phyloP scores from a whole-genome alignment of 2,797 vertebrate genomes.

The Ctenochaetus hawaiiensis region DNA sequence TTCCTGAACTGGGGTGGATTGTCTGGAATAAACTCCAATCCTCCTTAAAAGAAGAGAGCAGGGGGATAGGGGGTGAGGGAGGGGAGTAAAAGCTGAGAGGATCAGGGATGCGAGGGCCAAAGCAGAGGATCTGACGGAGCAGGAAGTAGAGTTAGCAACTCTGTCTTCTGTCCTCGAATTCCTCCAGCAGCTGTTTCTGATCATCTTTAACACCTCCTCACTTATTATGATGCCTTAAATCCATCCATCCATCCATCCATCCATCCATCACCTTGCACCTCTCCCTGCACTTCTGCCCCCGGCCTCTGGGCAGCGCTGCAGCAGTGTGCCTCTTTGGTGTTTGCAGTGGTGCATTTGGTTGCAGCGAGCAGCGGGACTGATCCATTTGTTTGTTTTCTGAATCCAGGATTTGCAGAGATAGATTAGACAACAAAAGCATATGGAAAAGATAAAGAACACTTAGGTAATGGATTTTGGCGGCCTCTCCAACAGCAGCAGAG shows the following conservation, averaged over 20 bases:
- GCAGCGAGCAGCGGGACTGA: slow-evolving; percentile 66
- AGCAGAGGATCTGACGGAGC: slow-evolving; percentile 70
- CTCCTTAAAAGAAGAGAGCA: slow-evolving; percentile 77
- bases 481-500: slow-evolving; percentile 70
- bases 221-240: slow-evolving; percentile 1
- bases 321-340: slow-evolving; percentile 28
- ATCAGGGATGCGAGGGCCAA: slow-evolving; percentile 76
- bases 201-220: slow-evolving; percentile 44
- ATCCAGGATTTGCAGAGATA: slow-evolving; percentile 88
- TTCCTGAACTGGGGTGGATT: slow-evolving; percentile 83
- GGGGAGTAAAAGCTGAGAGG: slow-evolving; percentile 70
- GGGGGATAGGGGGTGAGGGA: slow-evolving; percentile 12
- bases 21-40: slow-evolving; percentile 86
- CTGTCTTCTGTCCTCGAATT: slow-evolving; percentile 50
- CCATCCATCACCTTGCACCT: slow-evolving; percentile 3
- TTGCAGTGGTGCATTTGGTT: slow-evolving; percentile 54
- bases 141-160: slow-evolving; percentile 67
- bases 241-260: slow-evolving; percentile 30
- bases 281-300: slow-evolving; percentile 49
- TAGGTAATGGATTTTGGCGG: slow-evolving; percentile 88
- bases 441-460: slow-evolving; percentile 87
- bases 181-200: slow-evolving; percentile 27
- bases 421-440: slow-evolving; percentile 90
- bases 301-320: slow-evolving; percentile 73
- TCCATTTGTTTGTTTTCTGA: slow-evolving; percentile 89